Base-by-base conservation (phyloP, 2,888 invertebrate species). In the Plebejus melissa region DNA sequence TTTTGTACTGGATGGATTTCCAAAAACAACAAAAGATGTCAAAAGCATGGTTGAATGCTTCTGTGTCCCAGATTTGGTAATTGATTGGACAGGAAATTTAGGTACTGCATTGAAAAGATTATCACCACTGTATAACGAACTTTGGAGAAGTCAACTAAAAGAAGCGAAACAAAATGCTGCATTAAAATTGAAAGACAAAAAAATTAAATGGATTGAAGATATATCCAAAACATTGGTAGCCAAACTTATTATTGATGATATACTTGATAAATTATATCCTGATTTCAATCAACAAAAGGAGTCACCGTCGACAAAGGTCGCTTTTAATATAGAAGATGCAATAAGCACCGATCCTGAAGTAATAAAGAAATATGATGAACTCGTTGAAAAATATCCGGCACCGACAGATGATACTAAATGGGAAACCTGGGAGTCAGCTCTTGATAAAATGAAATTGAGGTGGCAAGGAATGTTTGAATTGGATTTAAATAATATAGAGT, bases 1-100 rank as follows among this genome's bases (percentile, higher is more conserved):
- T 5, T 90, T 95, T 82, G 88, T 96, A 65, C 83, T 96, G 60
- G 95, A 95, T 83, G 95, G 94, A 75, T 96, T 95, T 86, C 96
- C 96, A 9, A 94, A 90, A 83, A 84, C 94, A 77, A 83, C 91
- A 6, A 85, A 87, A 74, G 96, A 96, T 83, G 83, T 94, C 3
- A 90, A 94, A 78, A 88, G 92, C 60, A 94, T 95, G 91, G 77
- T 89, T 5, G 81, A 89, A 38, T 85, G 88, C 79, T 92, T 85
- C 81, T 89, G 93, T 57, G 90, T 95, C 74, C 96, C 96, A 0
- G 95, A 96, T 83, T 80, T 95, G 75, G 83, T 95, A 9, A 84
- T 96, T 69, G 91, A 94, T 83, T 82, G 95, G 77, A 87, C 90
- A 78, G 86, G 87, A 54, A 86, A 82, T 80, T 78, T 82, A 6